Base-by-base conservation (phyloP, 2,113 vertebrate genomes). In the Recurvirostra avosetta region DNA sequence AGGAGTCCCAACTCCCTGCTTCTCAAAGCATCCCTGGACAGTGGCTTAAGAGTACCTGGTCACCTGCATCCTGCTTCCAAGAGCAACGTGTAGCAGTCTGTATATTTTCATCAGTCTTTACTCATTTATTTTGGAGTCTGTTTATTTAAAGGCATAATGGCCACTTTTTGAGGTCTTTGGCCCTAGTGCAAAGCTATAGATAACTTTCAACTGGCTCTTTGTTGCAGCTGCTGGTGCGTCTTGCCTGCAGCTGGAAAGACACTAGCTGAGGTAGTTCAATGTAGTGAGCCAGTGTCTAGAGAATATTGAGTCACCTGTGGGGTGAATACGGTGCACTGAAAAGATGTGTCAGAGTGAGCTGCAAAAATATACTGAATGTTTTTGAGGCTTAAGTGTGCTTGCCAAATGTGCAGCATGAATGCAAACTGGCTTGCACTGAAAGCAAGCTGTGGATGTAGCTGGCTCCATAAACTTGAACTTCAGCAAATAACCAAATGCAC, bases 241-340 rank as follows among this genome's bases (percentile, higher is more conserved):
- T 66, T 56, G 55, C 21, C 47, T 67, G 30, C n/a, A 71, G 38
- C 22, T 58, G 15, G 11, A 16, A 13, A 53, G 52, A 41, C 29
- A 52, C 19, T 22, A 11, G 26, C 23, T 67, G 23, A 52, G 12
- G 23, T 6, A 79, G 34, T 16, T 67, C 25, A 45, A 0, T 8
- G 12, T 18, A 53, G 34, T 19, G 52, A 85, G 27, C 23, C 58
- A 55, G 15, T 13, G 15, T 18, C 23, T 30, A 55, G 21, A 72
- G 38, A 76, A 45, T 30, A 53, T 10, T 32, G n/a, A 40, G 12
- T 56, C 0, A 0, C 8, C 32, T 49, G 18, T 21, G 38, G 8
- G 62, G 27, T 49, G 63, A 87, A 82, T 62, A 70, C 0, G 1
- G 20, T 23, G 19, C 34, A 55, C 20, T 52, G 47, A 62, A 53